Evolutionary conservation across 2,888 invertebrate genomes (phyloP).

Genomic region (Eupithecia insigniata): DNA sequence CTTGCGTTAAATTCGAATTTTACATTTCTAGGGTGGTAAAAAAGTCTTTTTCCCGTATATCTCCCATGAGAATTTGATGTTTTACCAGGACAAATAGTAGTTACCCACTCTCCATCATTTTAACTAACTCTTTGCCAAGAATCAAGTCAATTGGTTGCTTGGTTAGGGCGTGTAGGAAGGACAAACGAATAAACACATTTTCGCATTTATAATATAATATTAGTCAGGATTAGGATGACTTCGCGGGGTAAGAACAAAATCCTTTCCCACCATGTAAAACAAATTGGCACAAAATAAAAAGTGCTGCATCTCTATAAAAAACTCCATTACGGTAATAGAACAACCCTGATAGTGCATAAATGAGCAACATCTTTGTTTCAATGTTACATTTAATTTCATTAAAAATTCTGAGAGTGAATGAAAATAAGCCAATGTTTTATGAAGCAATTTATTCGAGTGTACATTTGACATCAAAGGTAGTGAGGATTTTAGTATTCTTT

Average conservation of each 20-base stretch:
- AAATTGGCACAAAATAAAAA: slow-evolving; percentile 45
- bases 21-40: too few species aligned
- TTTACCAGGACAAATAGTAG: too few species aligned
- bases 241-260: slow-evolving; percentile 52
- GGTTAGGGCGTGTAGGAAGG: too few species aligned
- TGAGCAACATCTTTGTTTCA: slow-evolving; percentile 35
- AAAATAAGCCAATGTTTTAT: slow-evolving; percentile 30
- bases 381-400: slow-evolving; percentile 4
- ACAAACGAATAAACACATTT: too few species aligned
- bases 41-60: too few species aligned
- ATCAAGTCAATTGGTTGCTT: too few species aligned
- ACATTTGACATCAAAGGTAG: slow-evolving; percentile 30
- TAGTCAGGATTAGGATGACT: too few species aligned
- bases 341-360: slow-evolving; percentile 42
- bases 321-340: slow-evolving; percentile 52
- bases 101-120: too few species aligned
- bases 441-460: slow-evolving; percentile 39
- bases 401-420: slow-evolving; percentile 6
- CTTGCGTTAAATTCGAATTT: too few species aligned
- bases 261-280: slow-evolving; percentile 32
- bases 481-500: slow-evolving; percentile 38
- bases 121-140: too few species aligned
- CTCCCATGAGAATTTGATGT: too few species aligned
- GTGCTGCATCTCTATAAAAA: slow-evolving; percentile 45
- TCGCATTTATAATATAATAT: too few species aligned